A percentile compares a stretch with the other conserved stretches of the same genome.
These are phyloP conservation scores for Clarias fuscus DNA, from an alignment of 2,797 vertebrate species.

Conservation along the genomic window DNA sequence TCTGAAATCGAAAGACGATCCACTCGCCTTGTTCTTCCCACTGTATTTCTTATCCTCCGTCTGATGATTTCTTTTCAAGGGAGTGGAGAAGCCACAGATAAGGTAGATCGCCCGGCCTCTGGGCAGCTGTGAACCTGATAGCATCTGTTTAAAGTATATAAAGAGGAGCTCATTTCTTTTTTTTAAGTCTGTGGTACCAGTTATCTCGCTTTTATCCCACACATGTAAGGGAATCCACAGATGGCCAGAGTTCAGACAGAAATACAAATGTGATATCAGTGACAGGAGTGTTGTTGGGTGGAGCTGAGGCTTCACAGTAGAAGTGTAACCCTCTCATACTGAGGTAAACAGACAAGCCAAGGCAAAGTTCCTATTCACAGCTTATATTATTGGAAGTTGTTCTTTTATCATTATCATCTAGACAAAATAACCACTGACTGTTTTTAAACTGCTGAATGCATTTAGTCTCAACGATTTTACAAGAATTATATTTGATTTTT, in stretches of 20 bases:
- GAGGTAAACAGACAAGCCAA: conserved; percentile 55
- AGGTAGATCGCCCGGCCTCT: conserved; percentile 64
- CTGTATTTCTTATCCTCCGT: conserved; percentile 51
- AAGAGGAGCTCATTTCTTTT: conserved; percentile 59
- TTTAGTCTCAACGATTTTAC: conserved; percentile 51
- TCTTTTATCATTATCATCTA: conserved; percentile 56
- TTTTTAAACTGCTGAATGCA: conserved; percentile 64
- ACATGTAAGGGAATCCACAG: conserved; percentile 66
- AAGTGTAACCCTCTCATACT: conserved; percentile 46
- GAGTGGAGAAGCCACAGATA: conserved; percentile 65
- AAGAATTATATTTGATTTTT: conserved; percentile 61
- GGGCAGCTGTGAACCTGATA: conserved; percentile 73
- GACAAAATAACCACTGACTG: conserved; percentile 69
- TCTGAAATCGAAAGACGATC: conserved; percentile 53
- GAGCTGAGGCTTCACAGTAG: conserved; percentile 38
- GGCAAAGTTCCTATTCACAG: conserved; percentile 49
- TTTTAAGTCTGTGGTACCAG: conserved; percentile 61
- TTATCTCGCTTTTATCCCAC: conserved; percentile 66
- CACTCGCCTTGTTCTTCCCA: conserved; percentile 49
- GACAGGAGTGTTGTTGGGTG: conserved; percentile 40
- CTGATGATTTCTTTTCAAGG: conserved; percentile 69
- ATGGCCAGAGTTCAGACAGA: conserved; percentile 64
- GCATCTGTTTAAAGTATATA: conserved; percentile 74
- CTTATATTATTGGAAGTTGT: conserved; percentile 49
- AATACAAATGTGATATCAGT: conserved; percentile 63